Evolutionary conservation across 2,888 invertebrate genomes (phyloP).

Genomic region (Tolmerus cingulatus): DNA sequence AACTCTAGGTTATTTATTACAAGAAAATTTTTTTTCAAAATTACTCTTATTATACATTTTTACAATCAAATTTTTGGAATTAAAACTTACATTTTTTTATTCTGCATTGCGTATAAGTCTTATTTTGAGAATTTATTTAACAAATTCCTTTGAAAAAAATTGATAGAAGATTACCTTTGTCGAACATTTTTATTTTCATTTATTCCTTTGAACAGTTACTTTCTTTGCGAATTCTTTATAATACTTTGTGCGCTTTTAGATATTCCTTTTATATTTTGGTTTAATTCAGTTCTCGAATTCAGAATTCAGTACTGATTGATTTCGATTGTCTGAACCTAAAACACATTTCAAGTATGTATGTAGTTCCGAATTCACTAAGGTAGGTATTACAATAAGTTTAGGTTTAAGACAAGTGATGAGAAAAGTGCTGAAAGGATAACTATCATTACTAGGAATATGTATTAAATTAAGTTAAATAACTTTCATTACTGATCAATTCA

Average conservation of each 20-base stretch:
- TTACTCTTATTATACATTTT: slow-evolving; percentile 15
- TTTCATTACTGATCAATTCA: too few relatives aligned
- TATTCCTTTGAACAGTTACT: slow-evolving; percentile 9
- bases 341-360: neutral
- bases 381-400: neutral
- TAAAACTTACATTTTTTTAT: neutral
- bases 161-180: slow-evolving; percentile 3
- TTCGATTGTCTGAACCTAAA: neutral
- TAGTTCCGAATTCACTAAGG: neutral
- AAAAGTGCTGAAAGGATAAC: neutral
- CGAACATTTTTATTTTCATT: neutral
- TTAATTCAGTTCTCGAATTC: neutral
- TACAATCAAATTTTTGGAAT: slow-evolving; percentile 26
- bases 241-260: slow-evolving; percentile 43
- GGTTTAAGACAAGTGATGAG: neutral
- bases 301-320: slow-evolving; percentile 20
- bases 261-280: neutral
- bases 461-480: too few relatives aligned
- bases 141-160: slow-evolving; percentile 14
- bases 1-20: slow-evolving; percentile 28
- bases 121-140: slow-evolving; percentile 16
- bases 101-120: slow-evolving; percentile 36
- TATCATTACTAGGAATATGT: too few relatives aligned
- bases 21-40: neutral
- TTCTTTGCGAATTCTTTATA: slow-evolving; percentile 37